Percentiles rank a stretch among this genome's conserved stretches.
These are phyloP conservation scores for Latrodectus elegans DNA, from an alignment of 2,888 invertebrate genomes.

Conservation along the genomic window DNA sequence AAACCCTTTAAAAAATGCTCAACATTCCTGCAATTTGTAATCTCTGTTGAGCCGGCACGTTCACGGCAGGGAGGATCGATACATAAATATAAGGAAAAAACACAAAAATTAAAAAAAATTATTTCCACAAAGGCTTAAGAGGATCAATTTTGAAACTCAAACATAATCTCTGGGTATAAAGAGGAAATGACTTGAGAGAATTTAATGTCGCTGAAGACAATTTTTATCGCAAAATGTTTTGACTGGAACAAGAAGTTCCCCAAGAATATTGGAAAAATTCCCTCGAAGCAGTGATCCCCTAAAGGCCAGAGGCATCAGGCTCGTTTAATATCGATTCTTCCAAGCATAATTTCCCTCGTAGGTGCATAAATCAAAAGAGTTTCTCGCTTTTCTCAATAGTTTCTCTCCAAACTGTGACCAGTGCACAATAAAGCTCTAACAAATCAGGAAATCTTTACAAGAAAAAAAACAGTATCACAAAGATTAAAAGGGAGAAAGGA, in stretches of 20 bases:
- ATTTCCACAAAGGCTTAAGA: neutral
- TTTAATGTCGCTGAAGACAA: slow-evolving; percentile 49
- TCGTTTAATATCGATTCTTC: slow-evolving; percentile 46
- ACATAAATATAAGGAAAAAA: neutral
- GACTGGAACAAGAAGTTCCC: slow-evolving; percentile 4
- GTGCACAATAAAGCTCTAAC: too few species aligned
- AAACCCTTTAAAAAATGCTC: slow-evolving; percentile 2
- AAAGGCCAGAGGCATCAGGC: slow-evolving; percentile 14
- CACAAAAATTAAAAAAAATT: neutral
- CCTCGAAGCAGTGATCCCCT: slow-evolving; percentile 18
- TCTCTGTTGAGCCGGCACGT: slow-evolving; percentile 9
- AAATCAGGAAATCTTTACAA: too few species aligned
- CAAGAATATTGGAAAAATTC: slow-evolving; percentile 41
- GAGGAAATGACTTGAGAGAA: slow-evolving; percentile 52
- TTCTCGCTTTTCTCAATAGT: too few species aligned
- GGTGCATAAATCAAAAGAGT: too few species aligned
- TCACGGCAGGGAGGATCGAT: slow-evolving; percentile 11
- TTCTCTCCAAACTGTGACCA: too few species aligned
- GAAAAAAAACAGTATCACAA: too few species aligned
- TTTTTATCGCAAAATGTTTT: slow-evolving; percentile 49
- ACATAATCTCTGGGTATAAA: slow-evolving; percentile 44
- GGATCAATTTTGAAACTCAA: slow-evolving; percentile 48
- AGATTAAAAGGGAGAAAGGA: too few species aligned
- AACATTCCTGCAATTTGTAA: slow-evolving; percentile 24
- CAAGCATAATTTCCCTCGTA: neutral